A percentile compares a stretch with the other conserved stretches of the same genome.
Evolutionary conservation across 2,113 vertebrate species (phyloP).

Genomic region (Garra rufa): DNA sequence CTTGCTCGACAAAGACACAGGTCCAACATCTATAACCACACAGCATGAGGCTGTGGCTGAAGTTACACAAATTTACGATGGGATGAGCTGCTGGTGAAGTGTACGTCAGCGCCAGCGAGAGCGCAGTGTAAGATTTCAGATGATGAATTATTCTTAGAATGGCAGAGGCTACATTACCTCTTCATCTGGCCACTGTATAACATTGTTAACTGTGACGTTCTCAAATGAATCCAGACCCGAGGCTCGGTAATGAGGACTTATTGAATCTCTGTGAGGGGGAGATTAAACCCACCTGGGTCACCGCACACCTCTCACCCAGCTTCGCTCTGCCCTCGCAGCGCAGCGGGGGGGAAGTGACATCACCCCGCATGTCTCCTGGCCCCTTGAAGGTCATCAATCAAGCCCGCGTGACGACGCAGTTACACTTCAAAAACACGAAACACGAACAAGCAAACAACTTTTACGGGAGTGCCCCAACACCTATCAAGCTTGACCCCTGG

Average conservation of each 20-base stretch:
- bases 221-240: conserved; percentile 66
- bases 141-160: conserved; percentile 39
- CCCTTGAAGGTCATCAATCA: conserved; percentile 46
- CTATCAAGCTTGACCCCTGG: conserved; percentile 59
- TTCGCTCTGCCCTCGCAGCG: conserved; percentile 28
- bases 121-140: conserved; percentile 24
- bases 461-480: conserved; percentile 64
- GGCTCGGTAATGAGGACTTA: conserved; percentile 65
- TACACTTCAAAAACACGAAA: conserved; percentile 26
- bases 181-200: conserved; percentile 56
- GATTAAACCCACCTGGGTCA: conserved; percentile 64
- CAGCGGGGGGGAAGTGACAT: conserved; percentile 38
- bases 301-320: conserved; percentile 41
- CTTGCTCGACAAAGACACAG: conserved; percentile 45
- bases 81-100: neutral
- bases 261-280: conserved; percentile 61
- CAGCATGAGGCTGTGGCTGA: conserved; percentile 38
- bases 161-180: conserved; percentile 45
- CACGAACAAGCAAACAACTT: conserved; percentile 43
- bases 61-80: conserved; percentile 26
- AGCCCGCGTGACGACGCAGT: neutral
- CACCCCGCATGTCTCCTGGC: neutral
- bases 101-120: neutral
- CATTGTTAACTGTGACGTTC: conserved; percentile 68
- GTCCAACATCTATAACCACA: conserved; percentile 2